These are phyloP conservation scores for Lordiphosa andalusiaca DNA, from an alignment of 2,888 invertebrate species.

Conservation along the genomic window DNA sequence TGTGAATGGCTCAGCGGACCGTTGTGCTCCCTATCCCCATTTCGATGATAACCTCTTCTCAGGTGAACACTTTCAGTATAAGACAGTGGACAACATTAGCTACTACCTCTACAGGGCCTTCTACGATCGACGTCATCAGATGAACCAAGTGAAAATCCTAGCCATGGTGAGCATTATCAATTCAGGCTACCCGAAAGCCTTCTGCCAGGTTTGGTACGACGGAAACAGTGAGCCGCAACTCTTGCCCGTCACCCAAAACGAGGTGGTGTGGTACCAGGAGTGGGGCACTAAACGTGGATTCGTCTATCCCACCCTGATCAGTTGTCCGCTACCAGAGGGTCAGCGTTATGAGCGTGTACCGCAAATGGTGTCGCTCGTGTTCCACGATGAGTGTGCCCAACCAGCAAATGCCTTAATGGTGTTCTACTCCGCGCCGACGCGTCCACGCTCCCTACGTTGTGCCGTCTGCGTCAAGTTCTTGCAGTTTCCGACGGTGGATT, in stretches of 20 bases:
- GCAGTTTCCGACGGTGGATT: constrained; percentile 92
- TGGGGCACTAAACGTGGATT: constrained; percentile 26
- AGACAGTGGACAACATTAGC: constrained; percentile 18
- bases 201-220: constrained; percentile 51
- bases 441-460: constrained; percentile 73
- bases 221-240: constrained; percentile 24
- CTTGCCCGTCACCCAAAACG: constrained; percentile 4
- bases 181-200: constrained; percentile 10
- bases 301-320: constrained; percentile 32
- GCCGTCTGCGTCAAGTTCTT: constrained; percentile 94
- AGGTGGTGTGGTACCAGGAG: constrained; percentile 23
- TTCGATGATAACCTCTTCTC: constrained; percentile 21
- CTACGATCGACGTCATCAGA: constrained; percentile 33
- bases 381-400: constrained; percentile 23
- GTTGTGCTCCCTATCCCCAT: constrained; percentile 45
- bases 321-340: constrained; percentile 5
- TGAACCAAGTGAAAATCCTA: constrained; percentile 24
- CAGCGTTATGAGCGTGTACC: constrained; percentile 24
- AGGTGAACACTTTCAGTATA: constrained; percentile 26
- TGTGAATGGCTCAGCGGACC: neutral
- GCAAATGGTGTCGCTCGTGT: constrained; percentile 49
- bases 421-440: constrained; percentile 15
- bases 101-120: constrained; percentile 45
- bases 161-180: constrained; percentile 29
- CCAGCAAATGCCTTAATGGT: constrained; percentile 70